These are phyloP conservation scores for Columba livia DNA, from an alignment of 2,113 vertebrate genomes.

Conservation along the genomic window DNA sequence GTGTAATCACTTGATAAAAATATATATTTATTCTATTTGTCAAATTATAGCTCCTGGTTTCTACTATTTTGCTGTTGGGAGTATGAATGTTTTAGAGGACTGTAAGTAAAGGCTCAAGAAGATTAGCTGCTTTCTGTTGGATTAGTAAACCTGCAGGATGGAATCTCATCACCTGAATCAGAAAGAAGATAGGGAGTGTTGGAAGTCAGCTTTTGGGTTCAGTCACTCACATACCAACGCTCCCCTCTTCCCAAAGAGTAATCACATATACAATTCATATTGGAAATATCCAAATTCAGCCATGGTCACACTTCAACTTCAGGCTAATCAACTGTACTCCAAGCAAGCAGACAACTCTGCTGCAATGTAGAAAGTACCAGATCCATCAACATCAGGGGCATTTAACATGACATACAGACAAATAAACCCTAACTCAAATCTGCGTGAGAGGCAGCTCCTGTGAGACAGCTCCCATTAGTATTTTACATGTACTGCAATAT, in stretches of 20 bases:
- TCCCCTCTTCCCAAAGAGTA: not conserved
- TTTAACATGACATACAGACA: not conserved
- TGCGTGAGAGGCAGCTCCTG: not conserved
- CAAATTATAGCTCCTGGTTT: not conserved
- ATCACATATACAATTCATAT: not conserved
- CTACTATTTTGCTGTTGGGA: not conserved
- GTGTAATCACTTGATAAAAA: not conserved
- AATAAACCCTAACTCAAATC: not conserved
- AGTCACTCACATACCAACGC: not conserved
- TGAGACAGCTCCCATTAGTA: not conserved
- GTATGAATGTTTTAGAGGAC: not conserved
- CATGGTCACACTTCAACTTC: not conserved
- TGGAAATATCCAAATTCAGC: not conserved
- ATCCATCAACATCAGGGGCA: not conserved
- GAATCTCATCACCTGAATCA: not conserved
- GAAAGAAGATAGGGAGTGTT: not conserved
- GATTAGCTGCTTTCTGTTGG: not conserved
- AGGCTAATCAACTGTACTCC: not conserved
- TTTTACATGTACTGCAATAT: not conserved
- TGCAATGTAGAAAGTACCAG: not conserved
- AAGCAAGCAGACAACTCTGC: not conserved
- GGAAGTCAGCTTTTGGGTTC: not conserved
- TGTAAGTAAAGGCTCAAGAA: not conserved
- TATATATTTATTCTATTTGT: not conserved
- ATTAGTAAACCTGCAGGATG: not conserved